Base-by-base conservation (phyloP, 1,140 invertebrate genomes). In the Oedothorax gibbosus region DNA sequence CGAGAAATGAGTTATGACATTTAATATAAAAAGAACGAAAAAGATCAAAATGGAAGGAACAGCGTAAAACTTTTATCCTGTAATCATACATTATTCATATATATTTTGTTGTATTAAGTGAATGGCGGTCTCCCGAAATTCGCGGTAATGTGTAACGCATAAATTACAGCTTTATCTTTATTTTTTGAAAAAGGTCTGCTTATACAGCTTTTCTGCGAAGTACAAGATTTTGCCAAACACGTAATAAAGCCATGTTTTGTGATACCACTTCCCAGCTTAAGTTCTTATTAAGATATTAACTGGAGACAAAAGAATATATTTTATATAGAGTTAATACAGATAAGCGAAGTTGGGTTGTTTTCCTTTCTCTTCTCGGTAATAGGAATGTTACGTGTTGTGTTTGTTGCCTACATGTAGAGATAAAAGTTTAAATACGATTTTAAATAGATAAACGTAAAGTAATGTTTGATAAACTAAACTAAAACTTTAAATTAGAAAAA, bases 21-120 rank as follows among this genome's bases (percentile, higher is more conserved):
- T 81, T 81, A 79, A 81, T 71, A 81, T 71, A 71, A 53, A 71
- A 21, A 60, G 18, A 51, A 60, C 50, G 15, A n/a, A 56, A 81
- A 71, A 78, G 35, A 71, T 12, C n/a, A 71, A 21, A 60, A 50
- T 50, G 51, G 49, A 60, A 68, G 62, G 20, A 60, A 81, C 49
- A 81, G 78, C 78, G 78, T 81, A 81, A 79, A 81, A 81, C 78
- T 81, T 81, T 81, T 81, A 81, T 81, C 78, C 78, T 18, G 54
- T 81, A 81, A 81, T 81, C 78, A 81, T 81, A 68, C 78, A 81
- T 81, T 60, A 81, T 81, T 81, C 78, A 81, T 81, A 51, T 60
- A 56, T 81, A 81, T 81, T 81, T 81, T 81, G 78, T 71, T 81
- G 78, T 57, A 81, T 69, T 81, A 81, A 81, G 78, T 81, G 78